phyloP scores from a whole-genome alignment of 2,797 vertebrate species.

The Glyptemys insculpta region DNA sequence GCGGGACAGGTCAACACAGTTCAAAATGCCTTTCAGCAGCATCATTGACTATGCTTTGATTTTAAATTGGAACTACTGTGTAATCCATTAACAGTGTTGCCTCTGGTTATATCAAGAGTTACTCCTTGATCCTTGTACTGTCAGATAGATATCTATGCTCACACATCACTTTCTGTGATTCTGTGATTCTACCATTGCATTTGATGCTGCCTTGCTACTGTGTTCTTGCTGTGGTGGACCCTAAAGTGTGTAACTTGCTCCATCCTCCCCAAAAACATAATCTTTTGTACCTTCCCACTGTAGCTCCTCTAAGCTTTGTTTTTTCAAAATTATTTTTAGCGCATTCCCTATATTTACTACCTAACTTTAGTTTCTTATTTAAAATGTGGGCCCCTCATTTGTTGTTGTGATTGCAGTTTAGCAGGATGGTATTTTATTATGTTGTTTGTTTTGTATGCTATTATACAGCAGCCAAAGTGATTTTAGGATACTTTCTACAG shows the following conservation, averaged over 20 bases:
- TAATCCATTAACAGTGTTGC: not conserved
- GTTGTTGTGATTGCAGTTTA: not conserved
- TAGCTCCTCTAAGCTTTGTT: fast-evolving
- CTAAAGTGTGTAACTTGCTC: fast-evolving
- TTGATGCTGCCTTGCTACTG: fast-evolving
- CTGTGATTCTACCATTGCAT: not conserved
- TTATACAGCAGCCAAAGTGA: fast-evolving
- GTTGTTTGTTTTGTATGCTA: not conserved
- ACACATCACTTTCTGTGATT: not conserved
- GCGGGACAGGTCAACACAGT: fast-evolving
- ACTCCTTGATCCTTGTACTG: fast-evolving
- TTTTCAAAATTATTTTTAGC: not conserved
- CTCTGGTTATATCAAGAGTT: fast-evolving
- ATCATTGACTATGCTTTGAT: not conserved
- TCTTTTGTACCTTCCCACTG: not conserved
- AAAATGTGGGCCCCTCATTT: fast-evolving
- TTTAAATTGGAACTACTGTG: fast-evolving
- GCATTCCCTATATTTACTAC: not conserved
- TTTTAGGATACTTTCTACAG: not conserved
- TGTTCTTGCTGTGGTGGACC: not conserved
- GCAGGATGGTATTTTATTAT: not conserved
- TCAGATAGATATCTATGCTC: not conserved
- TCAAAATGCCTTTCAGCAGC: fast-evolving
- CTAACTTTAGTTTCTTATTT: not conserved
- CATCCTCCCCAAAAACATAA: not conserved